Evolutionary conservation across 1,140 invertebrate genomes (phyloP).

Genomic region (Pentalonia nigronervosa): DNA sequence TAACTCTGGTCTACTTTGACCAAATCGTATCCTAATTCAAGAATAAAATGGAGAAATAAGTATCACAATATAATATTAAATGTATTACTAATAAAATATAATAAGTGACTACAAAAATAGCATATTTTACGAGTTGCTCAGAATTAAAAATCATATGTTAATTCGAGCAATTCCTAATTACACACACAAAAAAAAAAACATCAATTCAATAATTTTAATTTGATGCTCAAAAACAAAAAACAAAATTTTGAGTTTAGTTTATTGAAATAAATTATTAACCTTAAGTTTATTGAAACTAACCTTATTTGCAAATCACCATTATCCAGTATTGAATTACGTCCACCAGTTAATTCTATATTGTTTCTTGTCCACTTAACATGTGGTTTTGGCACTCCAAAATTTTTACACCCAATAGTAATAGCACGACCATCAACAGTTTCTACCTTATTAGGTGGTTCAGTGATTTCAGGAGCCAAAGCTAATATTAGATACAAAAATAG

Average conservation of each 20-base stretch:
- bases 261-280: not conserved
- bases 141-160: too few relatives aligned
- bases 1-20: too few relatives aligned
- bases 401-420: slow-evolving; percentile 85
- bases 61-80: too few relatives aligned
- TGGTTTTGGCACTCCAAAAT: slow-evolving; percentile 95
- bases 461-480: slow-evolving; percentile 91
- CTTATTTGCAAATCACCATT: slow-evolving; percentile 86
- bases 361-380: slow-evolving; percentile 92
- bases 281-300: slow-evolving; percentile 60
- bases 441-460: slow-evolving; percentile 79
- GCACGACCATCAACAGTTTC: slow-evolving; percentile 84
- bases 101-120: too few relatives aligned
- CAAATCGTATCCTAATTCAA: too few relatives aligned
- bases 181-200: too few relatives aligned
- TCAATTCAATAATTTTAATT: too few relatives aligned
- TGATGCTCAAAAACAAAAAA: not conserved
- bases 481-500: slow-evolving; percentile 39
- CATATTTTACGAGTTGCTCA: too few relatives aligned
- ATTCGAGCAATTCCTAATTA: too few relatives aligned
- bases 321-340: slow-evolving; percentile 74
- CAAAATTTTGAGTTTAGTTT: not conserved
- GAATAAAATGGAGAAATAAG: too few relatives aligned
- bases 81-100: too few relatives aligned
- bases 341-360: slow-evolving; percentile 83